These are phyloP conservation scores for Oxyruncus cristatus DNA, from an alignment of 2,113 vertebrate genomes.

Conservation along the genomic window DNA sequence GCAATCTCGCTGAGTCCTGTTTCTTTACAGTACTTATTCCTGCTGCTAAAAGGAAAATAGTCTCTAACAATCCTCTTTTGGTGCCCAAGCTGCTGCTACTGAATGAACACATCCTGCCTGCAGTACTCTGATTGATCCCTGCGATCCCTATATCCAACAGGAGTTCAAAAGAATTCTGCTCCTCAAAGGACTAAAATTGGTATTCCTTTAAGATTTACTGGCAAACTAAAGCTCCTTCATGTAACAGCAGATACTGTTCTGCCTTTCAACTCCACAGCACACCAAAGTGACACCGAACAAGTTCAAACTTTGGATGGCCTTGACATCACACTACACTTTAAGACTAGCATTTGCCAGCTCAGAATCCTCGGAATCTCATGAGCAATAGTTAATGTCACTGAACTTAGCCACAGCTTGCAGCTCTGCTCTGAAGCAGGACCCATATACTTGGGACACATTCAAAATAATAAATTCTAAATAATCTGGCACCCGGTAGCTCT, in stretches of 20 bases:
- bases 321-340: not conserved
- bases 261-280: conserved; percentile 1
- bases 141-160: conserved; percentile 66
- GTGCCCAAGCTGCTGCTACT: conserved; percentile 68
- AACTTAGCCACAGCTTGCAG: not conserved
- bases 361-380: not conserved
- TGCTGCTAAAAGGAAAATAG: conserved; percentile 77
- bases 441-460: not conserved
- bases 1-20: conserved; percentile 60
- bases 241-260: conserved; percentile 45
- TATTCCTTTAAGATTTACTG: conserved; percentile 69
- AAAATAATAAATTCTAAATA: conserved; percentile 32
- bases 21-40: conserved; percentile 75
- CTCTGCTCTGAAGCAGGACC: not conserved
- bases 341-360: not conserved
- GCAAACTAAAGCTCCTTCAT: conserved; percentile 39
- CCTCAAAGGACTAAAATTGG: conserved; percentile 68
- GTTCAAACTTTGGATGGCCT: conserved; percentile 53
- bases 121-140: conserved; percentile 71
- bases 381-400: not conserved
- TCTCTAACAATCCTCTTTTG: conserved; percentile 74
- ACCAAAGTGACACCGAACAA: conserved; percentile 26
- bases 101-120: conserved; percentile 74
- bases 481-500: not conserved
- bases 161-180: conserved; percentile 70